Base-by-base conservation (phyloP, 1,140 invertebrate species). In the Oryctes rhinoceros region DNA sequence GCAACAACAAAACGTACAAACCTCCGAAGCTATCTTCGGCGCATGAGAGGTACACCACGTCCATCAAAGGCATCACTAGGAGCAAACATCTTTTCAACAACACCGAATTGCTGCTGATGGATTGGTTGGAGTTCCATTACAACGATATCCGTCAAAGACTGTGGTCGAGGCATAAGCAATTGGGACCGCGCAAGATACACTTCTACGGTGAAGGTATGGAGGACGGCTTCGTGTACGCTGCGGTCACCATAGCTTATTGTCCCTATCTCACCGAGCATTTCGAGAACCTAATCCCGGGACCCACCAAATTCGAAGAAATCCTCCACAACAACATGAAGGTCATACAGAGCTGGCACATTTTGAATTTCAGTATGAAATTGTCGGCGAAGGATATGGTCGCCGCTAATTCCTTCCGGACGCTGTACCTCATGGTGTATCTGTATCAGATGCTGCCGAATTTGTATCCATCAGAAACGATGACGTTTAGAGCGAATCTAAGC, bases 251-350 rank as follows among this genome's bases (percentile, higher is more conserved):
- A 15, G 81, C 84, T 35, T 87, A 88, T 76, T 89, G 89, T 80
- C 87, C 88, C 4, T 89, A 88, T 80, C 79, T 89, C 3, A 80
- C 82, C 5, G 75, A 85, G 0, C 82, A 78, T 71, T 86, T 89
- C n/a, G 77, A 20, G 0, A 82, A 87, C 18, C 82, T 88, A 13
- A 88, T 86, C 76, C 65, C 85, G 4, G 62, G 78, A 37, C 85
- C 88, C 0, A 80, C 75, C 18, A 84, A 53, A 65, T 53, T 79
- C 3, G 84, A 86, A 80, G 85, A 89, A 80, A 84, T 79, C n/a
- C 80, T 88, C 7, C 89, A 90, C 71, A 90, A 90, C 76, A 86
- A 85, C 4, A 85, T 86, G 62, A 85, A 86, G 20, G 49, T 89
- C 10, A 65, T 83, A 10, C 82, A 84, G 47, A 84, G 87, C 10